These are phyloP conservation scores for Girardia tigrina DNA, from an alignment of 2,888 invertebrate species.

Conservation along the genomic window DNA sequence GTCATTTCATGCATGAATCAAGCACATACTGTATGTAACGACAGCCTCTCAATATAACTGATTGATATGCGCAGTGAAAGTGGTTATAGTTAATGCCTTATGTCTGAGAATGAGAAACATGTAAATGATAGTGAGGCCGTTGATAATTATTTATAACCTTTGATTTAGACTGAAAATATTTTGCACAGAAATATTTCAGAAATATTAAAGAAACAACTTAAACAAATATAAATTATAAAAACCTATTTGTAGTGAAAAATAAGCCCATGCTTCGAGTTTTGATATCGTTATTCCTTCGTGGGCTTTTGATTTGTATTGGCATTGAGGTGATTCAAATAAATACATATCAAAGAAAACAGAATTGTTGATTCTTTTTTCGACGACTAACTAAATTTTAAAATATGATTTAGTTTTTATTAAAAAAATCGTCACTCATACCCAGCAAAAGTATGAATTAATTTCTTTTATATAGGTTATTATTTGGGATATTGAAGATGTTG, in stretches of 20 bases:
- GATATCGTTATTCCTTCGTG: not conserved
- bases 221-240: no score
- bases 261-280: not conserved
- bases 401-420: not conserved
- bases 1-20: no score
- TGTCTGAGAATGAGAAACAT: no score
- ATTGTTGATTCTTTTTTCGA: not conserved
- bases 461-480: slow-evolving; percentile 29
- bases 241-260: not conserved
- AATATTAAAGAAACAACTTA: no score
- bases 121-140: no score
- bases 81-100: no score
- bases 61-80: no score
- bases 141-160: no score
- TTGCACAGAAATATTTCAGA: no score
- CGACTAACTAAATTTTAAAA: not conserved
- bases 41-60: no score
- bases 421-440: slow-evolving; percentile 7
- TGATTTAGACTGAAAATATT: no score
- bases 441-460: slow-evolving; percentile 30
- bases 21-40: no score
- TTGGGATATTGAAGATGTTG: not conserved
- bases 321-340: slow-evolving; percentile 27
- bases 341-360: not conserved
- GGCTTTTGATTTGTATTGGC: not conserved